These are phyloP conservation scores for Tragopan temminckii DNA, from an alignment of 2,797 vertebrate genomes.

Conservation along the genomic window DNA sequence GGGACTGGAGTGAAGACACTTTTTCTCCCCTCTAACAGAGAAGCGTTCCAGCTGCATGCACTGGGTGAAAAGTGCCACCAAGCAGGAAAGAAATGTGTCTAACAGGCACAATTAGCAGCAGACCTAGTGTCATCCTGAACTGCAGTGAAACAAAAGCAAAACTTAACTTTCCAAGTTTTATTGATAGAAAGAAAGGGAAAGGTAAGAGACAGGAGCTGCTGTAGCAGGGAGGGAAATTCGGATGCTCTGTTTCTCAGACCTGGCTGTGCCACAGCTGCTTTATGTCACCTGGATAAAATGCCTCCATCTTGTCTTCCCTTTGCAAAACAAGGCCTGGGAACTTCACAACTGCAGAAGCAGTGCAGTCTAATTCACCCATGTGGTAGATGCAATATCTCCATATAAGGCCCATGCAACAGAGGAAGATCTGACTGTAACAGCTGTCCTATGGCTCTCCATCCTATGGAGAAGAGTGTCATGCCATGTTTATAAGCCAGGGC, in stretches of 20 bases:
- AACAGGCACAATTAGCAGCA: neutral
- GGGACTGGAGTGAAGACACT: neutral
- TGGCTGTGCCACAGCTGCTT: neutral
- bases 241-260: neutral
- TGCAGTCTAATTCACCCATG: neutral
- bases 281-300: neutral
- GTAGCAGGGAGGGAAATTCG: neutral
- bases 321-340: neutral
- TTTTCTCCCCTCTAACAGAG: neutral
- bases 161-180: neutral
- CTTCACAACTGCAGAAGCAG: neutral
- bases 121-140: neutral
- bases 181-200: too few relatives aligned
- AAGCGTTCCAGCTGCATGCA: neutral
- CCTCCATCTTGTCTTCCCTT: neutral
- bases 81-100: neutral
- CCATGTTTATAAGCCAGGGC: accelerated
- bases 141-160: neutral
- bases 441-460: too few relatives aligned
- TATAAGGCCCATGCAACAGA: neutral
- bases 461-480: neutral
- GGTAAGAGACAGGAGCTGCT: too few relatives aligned
- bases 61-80: neutral
- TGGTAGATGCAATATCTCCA: neutral
- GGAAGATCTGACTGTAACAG: accelerated